Evolutionary conservation across 2,888 invertebrate species (phyloP), one percentile per base, ranked within the genome.

Genomic region (Amphiduros pacificus): DNA sequence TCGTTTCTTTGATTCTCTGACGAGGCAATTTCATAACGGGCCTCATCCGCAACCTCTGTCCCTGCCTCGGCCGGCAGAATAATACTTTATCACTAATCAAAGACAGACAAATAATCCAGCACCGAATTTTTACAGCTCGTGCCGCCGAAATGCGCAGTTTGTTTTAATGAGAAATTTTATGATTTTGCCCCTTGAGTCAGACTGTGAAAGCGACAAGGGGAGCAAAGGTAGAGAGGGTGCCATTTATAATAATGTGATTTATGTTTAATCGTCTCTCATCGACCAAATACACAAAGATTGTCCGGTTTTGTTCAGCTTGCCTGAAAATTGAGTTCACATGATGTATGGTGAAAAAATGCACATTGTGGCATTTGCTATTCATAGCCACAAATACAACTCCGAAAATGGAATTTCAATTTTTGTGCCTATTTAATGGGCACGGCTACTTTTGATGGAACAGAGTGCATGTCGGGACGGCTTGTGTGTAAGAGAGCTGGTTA

Each of bases 401-500:
- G n/a, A 44, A 44, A 44, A 44, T 44, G 44, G 44, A 44, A 44
- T 44, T 44, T 44, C 44, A 44, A 44, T 44, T 44, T 44, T 22
- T 44, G 44, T n/a, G 44, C 5, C 20, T 17, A 44, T 44, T 44
- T 44, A 44, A 44, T 44, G 22, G 44, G 36, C 11, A 17, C 36
- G 9, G 36, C 36, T 17, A 36, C 36, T 44, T n/a, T n/a, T 22
- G 44, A 22, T 6, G 44, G 44, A 22, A 36, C 17, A 17, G 36
- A 17, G 9, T 9, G 36, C 36, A 9, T 36, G 17, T 36, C 17
- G 36, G 36, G 36, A 17, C 17, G 36, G 36, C 36, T 17, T 17
- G 9, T 36, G 9, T 9, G 36, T 9, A 9, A 22, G 44, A n/a
- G 44, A 22, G 44, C n/a, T n/a, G n/a, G n/a, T n/a, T n/a, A n/a